Base-by-base conservation (phyloP, 2,113 vertebrate genomes). In the Onychorhynchus coronatus region DNA sequence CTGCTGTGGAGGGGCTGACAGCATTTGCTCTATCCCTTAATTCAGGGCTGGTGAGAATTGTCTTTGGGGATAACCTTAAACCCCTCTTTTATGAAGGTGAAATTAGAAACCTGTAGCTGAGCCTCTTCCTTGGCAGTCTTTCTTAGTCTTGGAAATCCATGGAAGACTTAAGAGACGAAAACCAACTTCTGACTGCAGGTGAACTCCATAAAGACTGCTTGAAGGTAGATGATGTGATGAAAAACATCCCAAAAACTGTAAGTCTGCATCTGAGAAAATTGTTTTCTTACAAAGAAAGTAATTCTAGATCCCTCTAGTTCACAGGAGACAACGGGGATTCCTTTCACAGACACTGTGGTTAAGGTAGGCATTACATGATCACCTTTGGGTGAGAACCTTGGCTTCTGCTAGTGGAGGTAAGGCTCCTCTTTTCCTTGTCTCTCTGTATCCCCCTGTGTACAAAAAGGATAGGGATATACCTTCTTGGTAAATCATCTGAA, bases 1-100 rank as follows among this genome's bases (percentile, higher is more conserved):
- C 30, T 31, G 17, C 25, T 56, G 47, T 8, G 5, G 41, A 71
- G 8, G 5, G 49, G 16, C 52, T 1, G 2, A 53, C 0, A 1
- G 33, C 2, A 4, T 31, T 82, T 71, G 25, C 74, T 65, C 9
- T 58, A 15, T 24, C 39, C 21, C 55, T 42, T 68, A 33, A 53
- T 67, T 68, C n/a, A 61, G 28, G 30, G 39, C 19, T 83, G 55
- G 8, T 59, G 58, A 66, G 35, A 77, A 12, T 3, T 59, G 21
- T 59, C 42, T 83, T 46, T 55, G 18, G 25, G 8, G 7, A 24
- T 25, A 56, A 47, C 27, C 33, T 56, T 50, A 65, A 31, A 22
- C 7, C 3, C 9, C 28, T 14, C 16, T 89, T 79, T 89, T 37
- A 24, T 12, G 18, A 41, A 75, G n/a, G 25, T 49, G 20, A 42